Conservation (phyloP, 2,113 vertebrate genomes). For the Dasyornis broadbenti region DNA sequence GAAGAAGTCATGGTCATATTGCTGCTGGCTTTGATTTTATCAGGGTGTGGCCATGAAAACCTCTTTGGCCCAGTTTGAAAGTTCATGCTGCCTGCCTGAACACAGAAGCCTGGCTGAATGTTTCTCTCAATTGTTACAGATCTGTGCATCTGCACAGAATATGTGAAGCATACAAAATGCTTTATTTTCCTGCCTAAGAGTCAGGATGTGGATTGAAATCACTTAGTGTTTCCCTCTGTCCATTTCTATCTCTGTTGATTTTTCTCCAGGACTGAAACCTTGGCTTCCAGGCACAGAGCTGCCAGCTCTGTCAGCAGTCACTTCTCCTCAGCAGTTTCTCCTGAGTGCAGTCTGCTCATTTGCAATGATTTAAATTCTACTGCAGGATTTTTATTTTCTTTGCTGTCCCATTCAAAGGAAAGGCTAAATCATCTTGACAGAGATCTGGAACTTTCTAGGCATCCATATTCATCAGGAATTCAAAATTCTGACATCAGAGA, state of each 20-base stretch:
- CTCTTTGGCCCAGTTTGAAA: not conserved
- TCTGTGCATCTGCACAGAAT: not conserved
- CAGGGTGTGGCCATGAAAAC: not conserved
- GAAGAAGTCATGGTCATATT: not conserved
- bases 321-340: constrained; percentile 21
- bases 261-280: constrained; percentile 3
- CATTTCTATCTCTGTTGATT: not conserved
- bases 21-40: not conserved
- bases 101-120: not conserved
- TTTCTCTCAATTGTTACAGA: not conserved
- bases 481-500: constrained; percentile 17
- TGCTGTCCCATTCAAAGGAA: constrained; percentile 12
- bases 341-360: constrained; percentile 2
- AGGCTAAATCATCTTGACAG: constrained; percentile 48
- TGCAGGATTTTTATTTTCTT: constrained; percentile 32
- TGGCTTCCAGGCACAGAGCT: constrained; percentile 10
- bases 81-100: not conserved
- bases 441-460: constrained; percentile 51
- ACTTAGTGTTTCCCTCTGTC: not conserved
- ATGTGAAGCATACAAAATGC: not conserved
- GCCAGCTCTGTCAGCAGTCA: constrained; percentile 44
- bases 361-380: constrained; percentile 50
- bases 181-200: not conserved
- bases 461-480: constrained; percentile 35
- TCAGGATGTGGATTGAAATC: not conserved